Conservation (phyloP, 1,140 invertebrate species). For the Listronotus bonariensis region DNA sequence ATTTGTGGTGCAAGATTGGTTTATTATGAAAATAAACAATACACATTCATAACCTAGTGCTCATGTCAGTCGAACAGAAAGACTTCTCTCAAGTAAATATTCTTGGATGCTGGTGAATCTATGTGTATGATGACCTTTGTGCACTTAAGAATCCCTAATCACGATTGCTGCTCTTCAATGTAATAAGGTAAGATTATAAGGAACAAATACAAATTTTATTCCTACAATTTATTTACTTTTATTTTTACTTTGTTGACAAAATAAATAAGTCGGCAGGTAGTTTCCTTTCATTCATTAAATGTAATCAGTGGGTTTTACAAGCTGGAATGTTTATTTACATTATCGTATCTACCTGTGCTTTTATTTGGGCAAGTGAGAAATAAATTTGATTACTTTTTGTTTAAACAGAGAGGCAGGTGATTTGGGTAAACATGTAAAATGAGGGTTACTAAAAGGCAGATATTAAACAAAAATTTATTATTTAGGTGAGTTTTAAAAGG, state of each 20-base stretch:
- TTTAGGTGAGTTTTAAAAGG: too few relatives aligned
- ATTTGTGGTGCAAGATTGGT: conserved; percentile 9
- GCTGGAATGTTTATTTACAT: conserved; percentile 5
- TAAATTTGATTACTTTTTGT: background rate
- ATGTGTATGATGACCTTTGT: conserved; percentile 36
- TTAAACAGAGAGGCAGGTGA: background rate
- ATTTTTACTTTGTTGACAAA: conserved; percentile 1
- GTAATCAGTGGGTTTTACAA: background rate
- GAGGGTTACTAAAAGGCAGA: background rate
- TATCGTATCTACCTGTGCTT: background rate
- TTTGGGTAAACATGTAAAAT: background rate
- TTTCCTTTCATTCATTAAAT: background rate
- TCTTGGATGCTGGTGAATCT: conserved; percentile 37
- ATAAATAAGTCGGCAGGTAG: background rate
- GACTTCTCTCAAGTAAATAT: conserved; percentile 13
- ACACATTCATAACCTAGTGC: conserved; percentile 20
- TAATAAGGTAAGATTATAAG: background rate
- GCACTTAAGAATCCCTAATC: conserved; percentile 11
- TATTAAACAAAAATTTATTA: background rate
- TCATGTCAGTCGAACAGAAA: conserved; percentile 28
- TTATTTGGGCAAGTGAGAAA: background rate
- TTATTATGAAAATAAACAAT: background rate
- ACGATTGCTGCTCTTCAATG: conserved; percentile 8
- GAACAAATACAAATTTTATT: too few relatives aligned
- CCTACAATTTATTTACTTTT: background rate